Conservation (phyloP, 2,888 invertebrate species). For the Nemapogon koenigi region DNA sequence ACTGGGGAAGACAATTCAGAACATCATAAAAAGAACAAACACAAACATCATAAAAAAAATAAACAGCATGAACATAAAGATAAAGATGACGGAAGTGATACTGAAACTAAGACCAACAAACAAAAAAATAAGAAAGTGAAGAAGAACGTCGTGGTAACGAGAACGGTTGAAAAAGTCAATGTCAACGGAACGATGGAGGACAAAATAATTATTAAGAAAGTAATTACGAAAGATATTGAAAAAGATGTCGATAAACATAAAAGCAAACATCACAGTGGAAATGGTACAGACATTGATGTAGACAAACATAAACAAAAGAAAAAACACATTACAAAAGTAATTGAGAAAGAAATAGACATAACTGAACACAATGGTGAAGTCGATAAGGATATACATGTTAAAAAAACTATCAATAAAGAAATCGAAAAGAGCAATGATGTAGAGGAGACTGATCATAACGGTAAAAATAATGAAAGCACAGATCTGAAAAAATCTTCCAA, state of each 20-base stretch:
- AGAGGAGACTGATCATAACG: background rate
- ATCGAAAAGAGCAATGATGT: background rate
- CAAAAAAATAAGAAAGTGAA: background rate
- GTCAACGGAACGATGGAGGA: background rate
- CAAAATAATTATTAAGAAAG: conserved; percentile 2
- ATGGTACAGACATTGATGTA: background rate
- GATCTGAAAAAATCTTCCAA: background rate
- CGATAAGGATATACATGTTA: background rate
- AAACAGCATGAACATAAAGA: background rate
- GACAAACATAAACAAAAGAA: background rate
- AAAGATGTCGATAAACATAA: background rate
- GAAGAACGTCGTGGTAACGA: background rate
- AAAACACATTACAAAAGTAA: background rate
- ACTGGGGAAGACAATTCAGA: background rate
- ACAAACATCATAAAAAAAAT: background rate
- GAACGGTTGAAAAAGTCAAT: conserved; percentile 1
- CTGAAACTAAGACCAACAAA: too few species aligned
- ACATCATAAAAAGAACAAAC: background rate
- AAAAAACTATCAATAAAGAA: background rate
- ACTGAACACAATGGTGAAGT: background rate
- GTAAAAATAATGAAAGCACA: background rate
- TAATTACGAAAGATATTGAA: conserved; percentile 1
- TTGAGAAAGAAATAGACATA: background rate
- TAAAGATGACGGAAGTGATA: background rate
- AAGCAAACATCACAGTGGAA: background rate